phyloP scores from a whole-genome alignment of 2,888 invertebrate genomes.

The Chrysodeixis includens region DNA sequence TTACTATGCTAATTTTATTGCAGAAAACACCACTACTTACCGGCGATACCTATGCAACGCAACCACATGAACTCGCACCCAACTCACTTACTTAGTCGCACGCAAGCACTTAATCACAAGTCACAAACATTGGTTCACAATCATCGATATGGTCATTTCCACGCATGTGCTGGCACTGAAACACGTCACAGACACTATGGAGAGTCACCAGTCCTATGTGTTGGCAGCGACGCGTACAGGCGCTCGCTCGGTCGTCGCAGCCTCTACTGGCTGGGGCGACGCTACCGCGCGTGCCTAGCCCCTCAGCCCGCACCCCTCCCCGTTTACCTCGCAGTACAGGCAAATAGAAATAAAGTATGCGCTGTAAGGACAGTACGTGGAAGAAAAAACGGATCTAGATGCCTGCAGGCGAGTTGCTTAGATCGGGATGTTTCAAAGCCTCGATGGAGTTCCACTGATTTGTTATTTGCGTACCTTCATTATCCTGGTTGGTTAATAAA shows the following conservation, averaged over 20 bases:
- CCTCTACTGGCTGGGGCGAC: slow-evolving; percentile 87
- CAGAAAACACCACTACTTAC: slow-evolving; percentile 75
- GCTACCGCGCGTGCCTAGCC: slow-evolving; percentile 85
- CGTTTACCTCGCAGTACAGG: slow-evolving; percentile 83
- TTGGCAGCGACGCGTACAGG: slow-evolving; percentile 68
- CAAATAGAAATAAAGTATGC: slow-evolving; percentile 89
- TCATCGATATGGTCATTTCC: slow-evolving; percentile 71
- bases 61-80: slow-evolving; percentile 71
- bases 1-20: slow-evolving; percentile 74
- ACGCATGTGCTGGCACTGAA: slow-evolving; percentile 77
- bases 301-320: slow-evolving; percentile 71
- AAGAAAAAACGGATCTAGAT: slow-evolving; percentile 80
- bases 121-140: slow-evolving; percentile 73
- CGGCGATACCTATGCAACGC: slow-evolving; percentile 72
- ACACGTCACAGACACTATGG: slow-evolving; percentile 84
- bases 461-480: slow-evolving; percentile 30
- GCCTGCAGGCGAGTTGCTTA: slow-evolving; percentile 69
- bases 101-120: slow-evolving; percentile 78
- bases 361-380: slow-evolving; percentile 83
- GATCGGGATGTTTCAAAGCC: slow-evolving; percentile 51
- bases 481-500: slow-evolving; percentile 16
- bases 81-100: slow-evolving; percentile 68
- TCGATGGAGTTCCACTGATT: slow-evolving; percentile 45
- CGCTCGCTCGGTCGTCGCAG: slow-evolving; percentile 76
- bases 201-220: slow-evolving; percentile 71